phyloP scores from a whole-genome alignment of 2,797 vertebrate genomes.

The Enteromius mattozi region DNA sequence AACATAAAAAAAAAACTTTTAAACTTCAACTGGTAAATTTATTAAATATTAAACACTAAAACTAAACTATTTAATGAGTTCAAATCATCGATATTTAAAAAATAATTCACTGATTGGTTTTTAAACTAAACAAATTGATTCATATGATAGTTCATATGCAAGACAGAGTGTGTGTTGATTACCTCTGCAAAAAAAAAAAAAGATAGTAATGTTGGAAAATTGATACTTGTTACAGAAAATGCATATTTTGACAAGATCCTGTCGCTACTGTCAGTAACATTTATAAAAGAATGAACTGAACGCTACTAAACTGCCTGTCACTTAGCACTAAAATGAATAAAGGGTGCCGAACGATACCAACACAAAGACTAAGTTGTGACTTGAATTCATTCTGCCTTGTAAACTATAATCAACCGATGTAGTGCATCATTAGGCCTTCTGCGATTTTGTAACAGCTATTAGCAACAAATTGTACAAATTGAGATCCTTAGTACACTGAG shows the following conservation, averaged over 20 bases:
- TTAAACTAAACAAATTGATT: not conserved
- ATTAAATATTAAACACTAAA: not conserved
- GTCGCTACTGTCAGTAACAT: not conserved
- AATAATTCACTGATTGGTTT: not conserved
- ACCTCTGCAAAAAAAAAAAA: not conserved
- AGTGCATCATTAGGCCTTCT: slow-evolving; percentile 40
- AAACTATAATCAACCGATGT: slow-evolving; percentile 9
- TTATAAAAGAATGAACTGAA: not conserved
- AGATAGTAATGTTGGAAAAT: not conserved
- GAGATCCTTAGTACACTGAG: slow-evolving; percentile 15
- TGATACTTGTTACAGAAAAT: not conserved
- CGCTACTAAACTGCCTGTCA: not conserved
- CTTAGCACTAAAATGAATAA: not conserved
- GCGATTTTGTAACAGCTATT: slow-evolving; percentile 27
- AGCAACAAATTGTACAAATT: slow-evolving; percentile 43
- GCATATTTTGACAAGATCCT: not conserved
- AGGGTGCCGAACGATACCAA: not conserved
- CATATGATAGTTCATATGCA: not conserved
- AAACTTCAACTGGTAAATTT: not conserved
- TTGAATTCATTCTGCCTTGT: slow-evolving; percentile 12
- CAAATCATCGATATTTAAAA: not conserved
- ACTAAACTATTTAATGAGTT: not conserved
- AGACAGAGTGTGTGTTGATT: not conserved
- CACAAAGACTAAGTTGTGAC: not conserved
- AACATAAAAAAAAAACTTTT: not conserved